Evolutionary conservation across 2,888 invertebrate genomes (phyloP).

Genomic region (Meghimatium bilineatum): DNA sequence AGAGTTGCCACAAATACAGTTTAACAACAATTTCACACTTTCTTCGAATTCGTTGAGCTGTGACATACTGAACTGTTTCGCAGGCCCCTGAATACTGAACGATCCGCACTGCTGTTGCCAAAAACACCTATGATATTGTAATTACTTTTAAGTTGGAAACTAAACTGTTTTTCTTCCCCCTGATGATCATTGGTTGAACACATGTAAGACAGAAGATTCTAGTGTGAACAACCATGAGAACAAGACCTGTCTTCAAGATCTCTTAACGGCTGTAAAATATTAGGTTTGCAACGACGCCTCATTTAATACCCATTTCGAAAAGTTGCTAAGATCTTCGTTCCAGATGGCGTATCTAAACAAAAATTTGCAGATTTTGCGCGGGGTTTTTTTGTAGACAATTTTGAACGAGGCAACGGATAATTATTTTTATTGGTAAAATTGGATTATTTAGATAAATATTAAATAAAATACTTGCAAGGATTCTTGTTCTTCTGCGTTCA

Average conservation of each 20-base stretch:
- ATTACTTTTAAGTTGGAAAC: background rate
- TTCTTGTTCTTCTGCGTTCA: too few relatives aligned
- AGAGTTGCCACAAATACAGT: background rate
- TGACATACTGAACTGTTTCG: constrained; percentile 1
- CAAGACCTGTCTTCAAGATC: background rate
- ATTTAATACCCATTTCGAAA: constrained; percentile 2
- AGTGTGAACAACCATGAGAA: background rate
- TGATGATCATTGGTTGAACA: background rate
- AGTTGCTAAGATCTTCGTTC: background rate
- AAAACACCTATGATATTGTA: background rate
- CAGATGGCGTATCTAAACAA: background rate
- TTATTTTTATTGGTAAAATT: background rate
- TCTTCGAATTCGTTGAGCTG: background rate
- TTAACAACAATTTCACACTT: constrained; percentile 17
- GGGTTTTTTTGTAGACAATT: background rate
- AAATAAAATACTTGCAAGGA: too few relatives aligned
- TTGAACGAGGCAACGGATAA: background rate
- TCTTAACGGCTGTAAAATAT: constrained; percentile 23
- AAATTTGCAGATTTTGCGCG: background rate
- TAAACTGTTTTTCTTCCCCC: background rate
- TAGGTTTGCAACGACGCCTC: background rate
- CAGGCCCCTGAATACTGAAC: background rate
- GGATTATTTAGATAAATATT: background rate
- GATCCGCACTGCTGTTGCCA: background rate
- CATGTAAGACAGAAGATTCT: background rate